These are phyloP conservation scores for Pygocentrus nattereri DNA, from an alignment of 2,797 vertebrate genomes.

Conservation along the genomic window DNA sequence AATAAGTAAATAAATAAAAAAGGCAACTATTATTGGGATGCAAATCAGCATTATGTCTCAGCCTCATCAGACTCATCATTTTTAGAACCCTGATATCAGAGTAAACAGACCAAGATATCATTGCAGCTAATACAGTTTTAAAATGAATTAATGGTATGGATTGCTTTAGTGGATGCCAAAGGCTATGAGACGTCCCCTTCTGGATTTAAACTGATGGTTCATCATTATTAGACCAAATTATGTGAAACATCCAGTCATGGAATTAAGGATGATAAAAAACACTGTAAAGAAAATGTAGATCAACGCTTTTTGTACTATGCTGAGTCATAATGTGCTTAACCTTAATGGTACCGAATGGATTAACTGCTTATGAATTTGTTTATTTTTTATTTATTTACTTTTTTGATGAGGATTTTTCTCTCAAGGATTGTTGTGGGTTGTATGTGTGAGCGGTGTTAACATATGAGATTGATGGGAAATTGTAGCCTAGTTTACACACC, in stretches of 20 bases:
- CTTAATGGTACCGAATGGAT: neutral
- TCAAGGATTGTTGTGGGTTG: too few species aligned
- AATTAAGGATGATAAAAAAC: constrained; percentile 58
- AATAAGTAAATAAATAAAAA: neutral
- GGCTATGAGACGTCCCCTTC: neutral
- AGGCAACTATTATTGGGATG: constrained; percentile 4
- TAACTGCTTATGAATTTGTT: neutral
- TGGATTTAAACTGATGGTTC: neutral
- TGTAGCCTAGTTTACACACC: too few species aligned
- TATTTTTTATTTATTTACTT: too few species aligned
- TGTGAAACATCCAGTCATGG: constrained; percentile 53
- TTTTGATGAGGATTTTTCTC: too few species aligned
- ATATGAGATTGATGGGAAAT: too few species aligned
- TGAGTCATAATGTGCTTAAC: constrained; percentile 52
- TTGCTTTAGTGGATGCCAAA: neutral
- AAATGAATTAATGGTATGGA: neutral
- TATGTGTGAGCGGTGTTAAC: too few species aligned
- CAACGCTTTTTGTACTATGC: constrained; percentile 62
- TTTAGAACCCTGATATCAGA: neutral
- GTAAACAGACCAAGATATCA: neutral
- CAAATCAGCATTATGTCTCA: neutral
- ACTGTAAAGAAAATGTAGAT: constrained; percentile 37
- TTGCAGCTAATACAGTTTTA: neutral
- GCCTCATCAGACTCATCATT: too few species aligned
- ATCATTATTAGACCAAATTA: constrained; percentile 2